Conservation (phyloP, 37 sponge, comb jelly and placozoan species). For the Crambe crambe region DNA sequence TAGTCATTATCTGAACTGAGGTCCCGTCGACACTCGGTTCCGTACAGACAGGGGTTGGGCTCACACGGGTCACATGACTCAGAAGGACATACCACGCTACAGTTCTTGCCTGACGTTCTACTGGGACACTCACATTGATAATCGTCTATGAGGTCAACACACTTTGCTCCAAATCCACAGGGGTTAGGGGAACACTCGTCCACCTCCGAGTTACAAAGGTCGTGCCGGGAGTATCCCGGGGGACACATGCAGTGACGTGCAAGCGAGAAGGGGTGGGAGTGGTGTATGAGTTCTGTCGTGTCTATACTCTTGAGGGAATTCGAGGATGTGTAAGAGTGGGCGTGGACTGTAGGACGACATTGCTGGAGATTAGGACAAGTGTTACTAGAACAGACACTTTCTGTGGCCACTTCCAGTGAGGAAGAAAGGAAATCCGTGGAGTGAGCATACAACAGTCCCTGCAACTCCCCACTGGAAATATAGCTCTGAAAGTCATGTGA, state of each 20-base stretch:
- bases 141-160: conserved; percentile 29
- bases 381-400: conserved; percentile 15
- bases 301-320: neutral
- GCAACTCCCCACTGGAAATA: neutral
- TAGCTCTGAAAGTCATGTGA: neutral
- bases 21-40: conserved; percentile 19
- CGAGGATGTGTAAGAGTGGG: neutral
- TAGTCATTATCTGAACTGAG: neutral
- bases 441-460: neutral
- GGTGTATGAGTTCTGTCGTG: neutral
- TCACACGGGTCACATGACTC: conserved; percentile 44
- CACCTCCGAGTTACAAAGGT: conserved; percentile 31
- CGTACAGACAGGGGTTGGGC: conserved; percentile 61
- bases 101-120: conserved; percentile 41
- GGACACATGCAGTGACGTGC: conserved; percentile 51
- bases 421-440: neutral
- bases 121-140: conserved; percentile 50
- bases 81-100: conserved; percentile 49
- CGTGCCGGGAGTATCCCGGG: conserved; percentile 21
- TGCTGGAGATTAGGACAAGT: conserved; percentile 45
- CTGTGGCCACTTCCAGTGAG: neutral
- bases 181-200: conserved; percentile 47
- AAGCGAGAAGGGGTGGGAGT: conserved; percentile 20
- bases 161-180: conserved; percentile 40
- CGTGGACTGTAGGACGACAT: conserved; percentile 7